Percentiles rank a stretch among this genome's conserved stretches.
phyloP scores from a whole-genome alignment of 2,888 invertebrate species.

The Eudemis profundana region DNA sequence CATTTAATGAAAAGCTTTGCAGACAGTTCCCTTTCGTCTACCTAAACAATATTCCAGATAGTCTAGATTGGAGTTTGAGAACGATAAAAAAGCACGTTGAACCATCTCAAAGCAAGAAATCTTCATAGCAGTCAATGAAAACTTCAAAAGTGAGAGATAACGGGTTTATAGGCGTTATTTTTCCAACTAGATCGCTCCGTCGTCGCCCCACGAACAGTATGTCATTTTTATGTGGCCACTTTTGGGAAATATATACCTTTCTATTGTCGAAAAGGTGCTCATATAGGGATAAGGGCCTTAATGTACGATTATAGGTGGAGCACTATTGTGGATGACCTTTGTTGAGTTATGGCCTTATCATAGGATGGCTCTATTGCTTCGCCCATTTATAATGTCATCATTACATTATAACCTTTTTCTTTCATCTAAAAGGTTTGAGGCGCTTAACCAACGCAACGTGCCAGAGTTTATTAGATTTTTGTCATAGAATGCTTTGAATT shows the following conservation, averaged over 20 bases:
- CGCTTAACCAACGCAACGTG: conserved; percentile 1
- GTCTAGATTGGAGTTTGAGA: not conserved
- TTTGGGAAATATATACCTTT: conserved; percentile 84
- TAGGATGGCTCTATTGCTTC: conserved; percentile 70
- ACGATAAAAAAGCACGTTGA: not conserved
- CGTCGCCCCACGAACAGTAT: conserved; percentile 66
- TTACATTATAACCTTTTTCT: conserved; percentile 38
- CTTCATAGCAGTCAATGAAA: conserved; percentile 42
- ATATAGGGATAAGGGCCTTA: conserved; percentile 81
- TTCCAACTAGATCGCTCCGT: conserved; percentile 57
- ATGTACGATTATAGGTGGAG: conserved; percentile 85
- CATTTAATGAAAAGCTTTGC: no score
- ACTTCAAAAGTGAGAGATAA: conserved; percentile 45
- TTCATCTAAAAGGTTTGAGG: conserved; percentile 19
- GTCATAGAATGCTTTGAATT: not conserved
- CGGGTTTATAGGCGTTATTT: conserved; percentile 50
- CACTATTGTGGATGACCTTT: conserved; percentile 84
- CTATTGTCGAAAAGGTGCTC: conserved; percentile 83
- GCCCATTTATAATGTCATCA: conserved; percentile 56
- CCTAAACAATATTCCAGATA: not conserved
- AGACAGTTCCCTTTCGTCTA: no score
- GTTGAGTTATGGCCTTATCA: conserved; percentile 79
- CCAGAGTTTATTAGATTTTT: conserved; percentile 14
- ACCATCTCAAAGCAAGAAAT: conserved; percentile 26
- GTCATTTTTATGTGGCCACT: conserved; percentile 85